phyloP scores from a whole-genome alignment of 2,797 vertebrate species.

The Takifugu ocellatus region DNA sequence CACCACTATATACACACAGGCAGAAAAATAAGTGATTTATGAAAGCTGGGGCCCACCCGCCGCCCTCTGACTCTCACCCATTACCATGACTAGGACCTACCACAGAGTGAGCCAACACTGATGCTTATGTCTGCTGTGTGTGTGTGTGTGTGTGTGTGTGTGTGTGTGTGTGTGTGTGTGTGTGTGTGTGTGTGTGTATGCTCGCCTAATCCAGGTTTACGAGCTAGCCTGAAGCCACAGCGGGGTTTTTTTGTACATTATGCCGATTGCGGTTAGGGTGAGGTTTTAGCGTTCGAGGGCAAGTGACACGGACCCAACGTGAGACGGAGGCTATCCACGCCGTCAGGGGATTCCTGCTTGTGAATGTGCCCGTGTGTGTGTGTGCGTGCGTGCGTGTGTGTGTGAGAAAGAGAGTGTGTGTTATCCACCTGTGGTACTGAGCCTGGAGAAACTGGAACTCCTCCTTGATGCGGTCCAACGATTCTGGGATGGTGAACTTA shows the following conservation, averaged over 20 bases:
- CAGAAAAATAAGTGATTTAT: slow-evolving; percentile 70
- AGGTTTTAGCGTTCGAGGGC: slow-evolving; percentile 37
- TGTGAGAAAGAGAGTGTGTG: slow-evolving; percentile 13
- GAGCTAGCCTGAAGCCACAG: slow-evolving; percentile 51
- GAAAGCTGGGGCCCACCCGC: slow-evolving; percentile 74
- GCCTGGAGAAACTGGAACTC: slow-evolving; percentile 96
- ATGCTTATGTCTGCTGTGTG: slow-evolving; percentile 40
- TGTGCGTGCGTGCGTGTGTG: neutral
- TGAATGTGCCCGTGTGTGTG: neutral
- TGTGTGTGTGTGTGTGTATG: slow-evolving; percentile 26
- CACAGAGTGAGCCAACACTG: slow-evolving; percentile 52
- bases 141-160: slow-evolving; percentile 35
- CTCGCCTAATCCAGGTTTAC: slow-evolving; percentile 61
- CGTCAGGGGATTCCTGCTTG: neutral
- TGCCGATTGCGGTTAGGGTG: slow-evolving; percentile 59
- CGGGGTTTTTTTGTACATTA: slow-evolving; percentile 61
- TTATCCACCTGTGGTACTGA: slow-evolving; percentile 89
- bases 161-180: slow-evolving; percentile 29
- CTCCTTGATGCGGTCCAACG: slow-evolving; percentile 93
- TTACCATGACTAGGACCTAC: slow-evolving; percentile 69
- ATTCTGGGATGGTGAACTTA: slow-evolving; percentile 96
- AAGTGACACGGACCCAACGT: slow-evolving; percentile 44
- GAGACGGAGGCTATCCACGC: neutral
- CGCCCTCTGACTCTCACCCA: slow-evolving; percentile 78
- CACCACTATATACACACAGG: slow-evolving; percentile 14